Percentiles rank a stretch among this genome's conserved stretches.
Evolutionary conservation across 2,888 invertebrate species (phyloP).

Genomic region (Cynaeus angustus): DNA sequence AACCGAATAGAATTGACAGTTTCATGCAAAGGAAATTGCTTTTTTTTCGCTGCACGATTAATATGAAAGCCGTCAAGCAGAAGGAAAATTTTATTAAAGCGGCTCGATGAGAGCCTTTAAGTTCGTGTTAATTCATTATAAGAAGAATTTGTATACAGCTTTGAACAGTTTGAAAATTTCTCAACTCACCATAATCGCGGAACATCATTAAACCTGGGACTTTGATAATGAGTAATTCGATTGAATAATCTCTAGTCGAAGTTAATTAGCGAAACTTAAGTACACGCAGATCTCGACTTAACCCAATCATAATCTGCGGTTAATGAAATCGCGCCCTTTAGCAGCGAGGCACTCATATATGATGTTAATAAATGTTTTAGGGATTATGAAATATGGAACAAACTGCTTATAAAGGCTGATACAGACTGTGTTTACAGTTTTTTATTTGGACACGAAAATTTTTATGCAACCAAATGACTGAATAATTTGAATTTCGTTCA

Average conservation of each 20-base stretch:
- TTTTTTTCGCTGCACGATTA: constrained; percentile 10
- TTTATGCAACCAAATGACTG: too few relatives aligned
- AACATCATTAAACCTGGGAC: constrained; percentile 33
- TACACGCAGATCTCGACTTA: constrained; percentile 46
- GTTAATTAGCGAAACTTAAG: constrained; percentile 44
- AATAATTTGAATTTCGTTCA: too few relatives aligned
- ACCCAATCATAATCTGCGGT: constrained; percentile 61
- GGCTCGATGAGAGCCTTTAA: constrained; percentile 13
- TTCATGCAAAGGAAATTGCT: constrained; percentile 17
- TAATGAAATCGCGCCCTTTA: constrained; percentile 60
- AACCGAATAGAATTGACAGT: constrained; percentile 16
- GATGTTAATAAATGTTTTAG: constrained; percentile 16
- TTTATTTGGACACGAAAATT: too few relatives aligned
- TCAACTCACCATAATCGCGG: constrained; percentile 1
- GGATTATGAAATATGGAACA: too few relatives aligned
- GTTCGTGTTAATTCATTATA: constrained; percentile 34
- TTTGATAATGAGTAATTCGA: constrained; percentile 43
- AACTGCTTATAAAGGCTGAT: too few relatives aligned
- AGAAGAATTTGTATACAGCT: constrained; percentile 22
- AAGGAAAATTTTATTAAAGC: constrained; percentile 39
- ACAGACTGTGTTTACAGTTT: too few relatives aligned
- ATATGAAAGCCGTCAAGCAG: constrained; percentile 24
- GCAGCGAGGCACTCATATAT: constrained; percentile 36
- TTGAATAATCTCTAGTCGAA: constrained; percentile 44
- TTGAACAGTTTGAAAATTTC: constrained; percentile 9